Base-by-base conservation (phyloP, 2,888 invertebrate species). In the Caenorhabditis becei region DNA sequence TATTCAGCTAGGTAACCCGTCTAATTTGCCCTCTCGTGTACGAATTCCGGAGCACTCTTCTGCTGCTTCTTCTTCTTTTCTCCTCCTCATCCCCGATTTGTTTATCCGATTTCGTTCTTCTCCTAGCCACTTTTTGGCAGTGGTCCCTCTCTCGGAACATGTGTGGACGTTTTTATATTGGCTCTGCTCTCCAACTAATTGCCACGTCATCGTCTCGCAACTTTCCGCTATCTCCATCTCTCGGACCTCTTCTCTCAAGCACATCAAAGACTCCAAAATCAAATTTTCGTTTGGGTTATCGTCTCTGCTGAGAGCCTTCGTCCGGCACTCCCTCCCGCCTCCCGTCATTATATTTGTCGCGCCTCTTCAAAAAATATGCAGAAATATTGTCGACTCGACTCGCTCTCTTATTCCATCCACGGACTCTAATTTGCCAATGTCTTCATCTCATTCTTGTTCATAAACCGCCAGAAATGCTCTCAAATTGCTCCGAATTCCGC, bases 241-340 rank as follows among this genome's bases (percentile, higher is more conserved):
- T 24, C 20, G n/a, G 14, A 32, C n/a, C 37, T 54, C 58, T 54
- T 47, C 37, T 49, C 41, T 41, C 56, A 59, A 59, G 58, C 74
- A 74, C 74, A 74, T 65, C 65, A 59, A 74, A 77, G 61, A 67
- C 32, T 77, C 54, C 49, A 69, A 67, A 77, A 69, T 67, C 69
- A 77, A 77, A 77, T 77, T 69, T 67, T 69, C 62, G 47, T 56
- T 66, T 44, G 59, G 74, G 74, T 74, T 74, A 74, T 74, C 74
- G 58, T 58, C 58, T 47, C 18, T 26, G n/a, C 53, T 62, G 54
- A 67, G 65, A 54, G 65, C 65, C 62, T 65, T 49, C 35, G 23
- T 71, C 70, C 23, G 23, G 16, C 44, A 20, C 26, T 41, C 41
- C 14, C 20, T 59, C 35, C 54, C 23, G 23, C 32, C 11, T 14